phyloP scores from a whole-genome alignment of 2,113 vertebrate genomes.

The Gymnorhina tibicen region DNA sequence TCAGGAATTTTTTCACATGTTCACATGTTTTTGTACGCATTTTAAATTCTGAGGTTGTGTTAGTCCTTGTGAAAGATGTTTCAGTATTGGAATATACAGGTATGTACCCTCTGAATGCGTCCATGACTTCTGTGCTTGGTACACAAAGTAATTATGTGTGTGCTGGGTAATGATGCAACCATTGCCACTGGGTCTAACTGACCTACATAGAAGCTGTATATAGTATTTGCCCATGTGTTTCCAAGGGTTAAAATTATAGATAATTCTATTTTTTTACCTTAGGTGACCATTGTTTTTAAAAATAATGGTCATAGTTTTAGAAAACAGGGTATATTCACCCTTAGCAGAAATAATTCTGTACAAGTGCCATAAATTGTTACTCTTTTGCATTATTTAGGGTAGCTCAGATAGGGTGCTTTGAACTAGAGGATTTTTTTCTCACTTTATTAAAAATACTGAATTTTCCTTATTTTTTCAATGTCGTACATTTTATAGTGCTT shows the following conservation, averaged over 20 bases:
- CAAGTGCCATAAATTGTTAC: background rate
- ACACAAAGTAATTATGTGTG: background rate
- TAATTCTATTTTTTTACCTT: background rate
- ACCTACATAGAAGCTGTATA: background rate
- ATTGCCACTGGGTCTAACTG: background rate
- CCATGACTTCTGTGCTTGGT: background rate
- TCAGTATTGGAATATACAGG: background rate
- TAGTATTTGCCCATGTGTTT: background rate
- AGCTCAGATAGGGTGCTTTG: constrained; percentile 49
- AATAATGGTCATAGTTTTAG: background rate
- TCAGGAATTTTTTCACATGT: background rate
- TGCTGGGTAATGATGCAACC: background rate
- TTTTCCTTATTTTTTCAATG: constrained; percentile 66
- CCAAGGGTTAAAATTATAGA: background rate
- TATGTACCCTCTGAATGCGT: too few relatives aligned
- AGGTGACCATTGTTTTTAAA: background rate
- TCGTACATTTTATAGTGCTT: constrained; percentile 58
- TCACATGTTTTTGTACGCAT: background rate
- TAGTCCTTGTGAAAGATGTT: background rate
- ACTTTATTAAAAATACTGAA: constrained; percentile 59
- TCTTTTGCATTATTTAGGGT: constrained; percentile 52
- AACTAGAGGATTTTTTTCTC: constrained; percentile 27
- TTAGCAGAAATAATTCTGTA: background rate
- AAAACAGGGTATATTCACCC: background rate
- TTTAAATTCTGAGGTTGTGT: background rate